Conservation (phyloP, 2,888 invertebrate species). For the Ashinkailepas kermadecensis region DNA sequence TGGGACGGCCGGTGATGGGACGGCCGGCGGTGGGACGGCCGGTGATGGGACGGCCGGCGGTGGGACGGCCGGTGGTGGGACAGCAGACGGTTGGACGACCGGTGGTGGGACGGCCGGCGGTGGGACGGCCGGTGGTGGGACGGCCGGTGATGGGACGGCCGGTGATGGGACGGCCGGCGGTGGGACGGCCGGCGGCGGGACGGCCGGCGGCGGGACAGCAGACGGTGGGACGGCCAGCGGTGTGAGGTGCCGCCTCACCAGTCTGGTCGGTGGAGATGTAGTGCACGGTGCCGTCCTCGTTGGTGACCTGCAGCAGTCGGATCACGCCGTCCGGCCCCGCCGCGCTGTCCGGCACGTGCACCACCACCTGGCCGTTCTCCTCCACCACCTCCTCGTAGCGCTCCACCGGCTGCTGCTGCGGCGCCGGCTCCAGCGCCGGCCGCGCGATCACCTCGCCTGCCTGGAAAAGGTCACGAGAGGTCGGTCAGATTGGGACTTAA, state of each 20-base stretch:
- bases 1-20: too few relatives aligned
- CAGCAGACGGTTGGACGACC: too few relatives aligned
- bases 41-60: too few relatives aligned
- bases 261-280: neutral
- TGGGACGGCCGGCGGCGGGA: too few relatives aligned
- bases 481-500: too few relatives aligned
- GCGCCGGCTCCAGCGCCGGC: neutral
- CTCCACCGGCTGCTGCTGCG: neutral
- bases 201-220: too few relatives aligned
- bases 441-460: neutral
- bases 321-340: slow-evolving; percentile 19
- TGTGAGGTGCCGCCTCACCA: neutral
- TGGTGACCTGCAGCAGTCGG: slow-evolving; percentile 12
- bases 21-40: too few relatives aligned
- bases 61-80: too few relatives aligned
- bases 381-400: slow-evolving; percentile 14
- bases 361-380: slow-evolving; percentile 1
- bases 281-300: slow-evolving; percentile 4
- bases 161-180: too few relatives aligned
- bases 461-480: neutral
- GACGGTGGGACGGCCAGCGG: neutral
- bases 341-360: neutral
- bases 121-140: too few relatives aligned
- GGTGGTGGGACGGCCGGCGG: too few relatives aligned
- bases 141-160: too few relatives aligned